A percentile compares a stretch with the other conserved stretches of the same genome.
Evolutionary conservation across 2,888 invertebrate species (phyloP).

Genomic region (Nematopogon swammerdamellus): DNA sequence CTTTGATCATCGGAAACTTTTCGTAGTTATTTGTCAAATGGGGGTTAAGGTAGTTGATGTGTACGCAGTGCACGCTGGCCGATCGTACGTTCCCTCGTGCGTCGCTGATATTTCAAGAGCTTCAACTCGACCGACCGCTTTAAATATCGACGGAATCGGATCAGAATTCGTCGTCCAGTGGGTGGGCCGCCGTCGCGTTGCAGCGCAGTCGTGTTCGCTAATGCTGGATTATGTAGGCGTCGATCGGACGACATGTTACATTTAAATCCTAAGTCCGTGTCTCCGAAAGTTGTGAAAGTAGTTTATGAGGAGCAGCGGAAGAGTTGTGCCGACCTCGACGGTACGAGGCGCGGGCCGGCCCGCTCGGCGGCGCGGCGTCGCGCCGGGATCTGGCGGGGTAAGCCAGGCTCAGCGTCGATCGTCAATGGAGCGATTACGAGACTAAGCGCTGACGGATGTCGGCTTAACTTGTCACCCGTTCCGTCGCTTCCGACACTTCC

Average conservation of each 20-base stretch:
- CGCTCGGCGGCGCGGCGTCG: constrained; percentile 29
- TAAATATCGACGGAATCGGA: not conserved
- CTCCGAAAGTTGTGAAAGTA: not conserved
- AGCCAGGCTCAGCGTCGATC: constrained; percentile 51
- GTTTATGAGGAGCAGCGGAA: not conserved
- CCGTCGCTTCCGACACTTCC: constrained; percentile 38
- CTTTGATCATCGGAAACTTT: too few species aligned
- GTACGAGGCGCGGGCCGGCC: constrained; percentile 19
- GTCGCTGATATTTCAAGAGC: not conserved
- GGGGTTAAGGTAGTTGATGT: too few species aligned
- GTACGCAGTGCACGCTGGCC: too few species aligned
- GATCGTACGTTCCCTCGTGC: too few species aligned
- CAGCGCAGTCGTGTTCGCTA: not conserved
- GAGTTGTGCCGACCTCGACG: too few species aligned
- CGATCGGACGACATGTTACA: not conserved
- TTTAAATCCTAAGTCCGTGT: not conserved
- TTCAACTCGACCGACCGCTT: not conserved
- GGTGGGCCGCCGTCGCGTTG: not conserved
- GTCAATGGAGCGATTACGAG: constrained; percentile 48
- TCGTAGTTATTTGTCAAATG: too few species aligned
- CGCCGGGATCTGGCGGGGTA: constrained; percentile 44
- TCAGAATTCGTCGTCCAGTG: not conserved
- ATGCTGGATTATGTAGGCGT: not conserved
- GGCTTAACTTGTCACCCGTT: constrained; percentile 45
- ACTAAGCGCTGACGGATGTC: constrained; percentile 53